A percentile compares a stretch with the other conserved stretches of the same genome.
Conservation (phyloP, 2,113 vertebrate genomes). For the Stictonetta naevosa region DNA sequence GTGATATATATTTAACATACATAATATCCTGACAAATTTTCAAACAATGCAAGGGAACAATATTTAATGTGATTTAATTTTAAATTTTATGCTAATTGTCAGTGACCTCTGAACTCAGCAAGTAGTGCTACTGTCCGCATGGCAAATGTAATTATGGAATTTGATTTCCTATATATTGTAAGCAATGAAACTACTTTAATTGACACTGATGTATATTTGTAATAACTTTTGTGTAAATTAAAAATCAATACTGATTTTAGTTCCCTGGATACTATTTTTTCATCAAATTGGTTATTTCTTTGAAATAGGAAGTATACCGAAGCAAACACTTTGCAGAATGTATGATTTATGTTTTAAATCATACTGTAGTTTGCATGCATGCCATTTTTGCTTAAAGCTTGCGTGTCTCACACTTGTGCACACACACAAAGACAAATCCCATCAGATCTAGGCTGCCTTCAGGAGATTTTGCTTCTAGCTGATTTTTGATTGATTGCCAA, state of each 20-base stretch:
- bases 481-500: slow-evolving; percentile 22
- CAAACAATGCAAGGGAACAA: background rate
- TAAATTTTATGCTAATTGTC: slow-evolving; percentile 50
- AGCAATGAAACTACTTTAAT: slow-evolving; percentile 68
- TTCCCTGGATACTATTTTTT: slow-evolving; percentile 35
- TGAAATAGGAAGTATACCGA: background rate
- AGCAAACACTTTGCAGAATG: background rate
- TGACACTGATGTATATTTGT: slow-evolving; percentile 78
- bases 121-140: background rate
- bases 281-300: slow-evolving; percentile 31
- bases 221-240: slow-evolving; percentile 74
- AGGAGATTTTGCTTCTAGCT: background rate
- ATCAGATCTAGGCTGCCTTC: background rate
- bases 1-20: background rate
- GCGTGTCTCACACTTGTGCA: background rate
- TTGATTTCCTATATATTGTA: slow-evolving; percentile 72
- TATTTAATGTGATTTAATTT: slow-evolving; percentile 49
- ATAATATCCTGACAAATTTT: slow-evolving; percentile 15
- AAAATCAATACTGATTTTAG: slow-evolving; percentile 74
- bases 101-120: slow-evolving; percentile 54
- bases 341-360: background rate
- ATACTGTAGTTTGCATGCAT: background rate
- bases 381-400: background rate
- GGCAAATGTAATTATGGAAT: slow-evolving; percentile 69
- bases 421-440: background rate